Conservation (phyloP, 2,113 vertebrate species). For the Amphiprion percula region DNA sequence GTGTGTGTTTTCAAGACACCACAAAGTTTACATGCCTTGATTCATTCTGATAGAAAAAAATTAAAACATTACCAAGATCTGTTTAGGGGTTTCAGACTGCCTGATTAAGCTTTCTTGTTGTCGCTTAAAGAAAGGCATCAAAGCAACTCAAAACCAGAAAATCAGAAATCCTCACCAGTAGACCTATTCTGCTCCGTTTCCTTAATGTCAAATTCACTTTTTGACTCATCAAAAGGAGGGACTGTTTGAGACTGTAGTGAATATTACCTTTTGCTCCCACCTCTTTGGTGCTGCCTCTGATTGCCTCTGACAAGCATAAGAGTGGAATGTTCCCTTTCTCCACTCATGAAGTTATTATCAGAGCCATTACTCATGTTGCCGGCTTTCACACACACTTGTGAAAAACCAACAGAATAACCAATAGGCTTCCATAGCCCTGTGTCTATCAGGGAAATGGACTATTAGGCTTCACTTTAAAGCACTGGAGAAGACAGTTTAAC, state of each 20-base stretch:
- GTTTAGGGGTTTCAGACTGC: conserved; percentile 20
- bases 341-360: conserved; percentile 69
- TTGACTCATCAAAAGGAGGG: conserved; percentile 27
- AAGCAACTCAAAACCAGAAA: neutral
- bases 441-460: conserved; percentile 68
- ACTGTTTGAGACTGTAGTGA: conserved; percentile 35
- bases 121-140: neutral
- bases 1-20: conserved; percentile 69
- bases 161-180: neutral
- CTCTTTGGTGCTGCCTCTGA: conserved; percentile 43
- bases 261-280: conserved; percentile 45
- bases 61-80: neutral
- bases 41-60: conserved; percentile 58
- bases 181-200: neutral
- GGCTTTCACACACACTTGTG: conserved; percentile 57
- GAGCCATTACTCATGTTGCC: conserved; percentile 66
- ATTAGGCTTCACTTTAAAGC: conserved; percentile 64
- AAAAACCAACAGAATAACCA: conserved; percentile 69
- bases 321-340: conserved; percentile 63
- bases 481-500: conserved; percentile 64
- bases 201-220: conserved; percentile 3
- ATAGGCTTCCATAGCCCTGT: conserved; percentile 50
- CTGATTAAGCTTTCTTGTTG: neutral
- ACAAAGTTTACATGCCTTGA: conserved; percentile 68
- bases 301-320: conserved; percentile 65